A percentile compares a stretch with the other conserved stretches of the same genome.
Evolutionary conservation across 2,797 vertebrate genomes (phyloP).

Genomic region (Cryptoblepharus egeriae): DNA sequence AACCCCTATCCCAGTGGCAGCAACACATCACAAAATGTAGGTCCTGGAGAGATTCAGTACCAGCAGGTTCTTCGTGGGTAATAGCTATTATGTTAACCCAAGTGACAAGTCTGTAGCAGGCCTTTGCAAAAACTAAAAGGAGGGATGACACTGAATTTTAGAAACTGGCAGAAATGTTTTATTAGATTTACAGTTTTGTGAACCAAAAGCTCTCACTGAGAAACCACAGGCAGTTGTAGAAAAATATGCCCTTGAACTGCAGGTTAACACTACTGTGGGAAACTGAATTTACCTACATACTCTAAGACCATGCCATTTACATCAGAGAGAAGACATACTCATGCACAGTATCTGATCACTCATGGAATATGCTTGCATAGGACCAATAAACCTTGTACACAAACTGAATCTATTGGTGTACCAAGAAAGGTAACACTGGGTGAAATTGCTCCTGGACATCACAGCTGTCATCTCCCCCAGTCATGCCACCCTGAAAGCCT

Average conservation of each 20-base stretch:
- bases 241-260: not conserved
- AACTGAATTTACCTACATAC: not conserved
- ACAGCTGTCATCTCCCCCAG: too few species aligned
- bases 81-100: not conserved
- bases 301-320: not conserved
- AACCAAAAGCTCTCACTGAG: rapidly evolving
- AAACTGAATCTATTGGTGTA: too few species aligned
- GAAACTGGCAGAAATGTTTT: constrained; percentile 19
- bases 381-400: not conserved
- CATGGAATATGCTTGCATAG: not conserved
- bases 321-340: not conserved
- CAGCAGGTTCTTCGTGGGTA: constrained; percentile 4
- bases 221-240: not conserved
- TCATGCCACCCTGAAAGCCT: too few species aligned
- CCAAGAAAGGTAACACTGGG: too few species aligned
- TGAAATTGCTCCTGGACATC: too few species aligned
- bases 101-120: constrained; percentile 20
- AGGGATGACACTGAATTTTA: not conserved
- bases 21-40: constrained; percentile 27
- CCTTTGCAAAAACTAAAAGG: not conserved
- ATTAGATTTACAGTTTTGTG: not conserved
- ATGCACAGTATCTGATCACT: not conserved
- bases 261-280: not conserved
- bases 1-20: constrained; percentile 4
- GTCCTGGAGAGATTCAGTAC: rapidly evolving